These are phyloP conservation scores for Chymomyza fuscimana DNA, from an alignment of 2,888 invertebrate genomes.

Conservation along the genomic window DNA sequence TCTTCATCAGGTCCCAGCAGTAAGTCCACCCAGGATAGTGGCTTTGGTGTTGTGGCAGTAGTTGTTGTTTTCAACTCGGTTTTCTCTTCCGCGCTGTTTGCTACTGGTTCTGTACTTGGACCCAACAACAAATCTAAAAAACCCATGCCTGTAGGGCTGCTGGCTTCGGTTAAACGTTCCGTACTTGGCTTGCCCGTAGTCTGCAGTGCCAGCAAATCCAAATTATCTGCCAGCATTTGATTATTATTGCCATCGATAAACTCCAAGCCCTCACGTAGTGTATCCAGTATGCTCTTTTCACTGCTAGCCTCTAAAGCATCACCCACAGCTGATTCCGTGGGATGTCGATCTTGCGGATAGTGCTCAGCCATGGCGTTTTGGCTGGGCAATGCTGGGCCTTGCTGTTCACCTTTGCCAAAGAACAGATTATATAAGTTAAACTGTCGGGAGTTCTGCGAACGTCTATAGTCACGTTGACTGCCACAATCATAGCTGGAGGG, in stretches of 20 bases:
- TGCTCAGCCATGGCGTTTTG: conserved; percentile 57
- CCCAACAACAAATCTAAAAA: conserved; percentile 74
- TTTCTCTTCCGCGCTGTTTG: conserved; percentile 19
- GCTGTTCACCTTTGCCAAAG: conserved; percentile 74
- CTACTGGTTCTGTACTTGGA: conserved; percentile 55
- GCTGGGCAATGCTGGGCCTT: conserved; percentile 38
- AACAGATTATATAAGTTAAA: conserved; percentile 77
- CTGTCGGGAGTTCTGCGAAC: conserved; percentile 75
- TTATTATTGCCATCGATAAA: conserved; percentile 77
- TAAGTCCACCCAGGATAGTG: conserved; percentile 70
- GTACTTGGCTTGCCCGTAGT: conserved; percentile 19
- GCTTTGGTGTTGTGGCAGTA: conserved; percentile 35
- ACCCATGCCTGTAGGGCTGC: conserved; percentile 65
- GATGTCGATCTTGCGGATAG: conserved; percentile 74
- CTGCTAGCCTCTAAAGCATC: conserved; percentile 51
- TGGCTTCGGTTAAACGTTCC: conserved; percentile 6
- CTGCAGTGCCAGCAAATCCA: conserved; percentile 51
- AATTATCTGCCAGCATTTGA: conserved; percentile 67
- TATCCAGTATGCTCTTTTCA: conserved; percentile 77
- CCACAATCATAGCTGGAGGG: conserved; percentile 91
- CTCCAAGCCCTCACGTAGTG: conserved; percentile 76
- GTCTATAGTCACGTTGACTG: conserved; percentile 80
- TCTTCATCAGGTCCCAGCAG: conserved; percentile 71
- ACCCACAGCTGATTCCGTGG: conserved; percentile 38
- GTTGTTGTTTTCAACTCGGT: conserved; percentile 52